Base-by-base conservation (phyloP, 2,113 vertebrate species). In the Siniperca knerii region DNA sequence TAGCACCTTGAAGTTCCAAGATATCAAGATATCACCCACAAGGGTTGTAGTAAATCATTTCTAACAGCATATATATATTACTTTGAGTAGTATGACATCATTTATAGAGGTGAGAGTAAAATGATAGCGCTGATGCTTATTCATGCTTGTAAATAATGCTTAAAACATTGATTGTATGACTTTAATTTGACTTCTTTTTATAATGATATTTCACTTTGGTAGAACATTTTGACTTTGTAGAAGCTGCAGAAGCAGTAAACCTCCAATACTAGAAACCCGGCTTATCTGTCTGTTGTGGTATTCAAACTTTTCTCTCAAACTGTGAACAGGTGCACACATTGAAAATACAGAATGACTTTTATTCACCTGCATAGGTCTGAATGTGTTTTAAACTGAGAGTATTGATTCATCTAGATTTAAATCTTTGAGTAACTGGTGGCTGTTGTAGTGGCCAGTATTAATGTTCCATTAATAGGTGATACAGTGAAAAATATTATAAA, bases 131-230 rank as follows among this genome's bases (percentile, higher is more conserved):
- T 75, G 42, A 82, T 67, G 37, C 23, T 77, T 89, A 76, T 61
- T 78, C 18, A 68, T 77, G 61, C 81, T 71, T 91, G 86, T 87
- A 79, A 77, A 90, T 91, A 77, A 57, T 77, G 83, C 60, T 60
- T 9, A 68, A 92, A 84, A 11, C n/a, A 11, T 85, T 62, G 65
- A 80, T 60, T 75, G 46, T 82, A 21, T 76, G 61, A 72, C 81
- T 79, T 85, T 86, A 73, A 60, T 87, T 84, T 83, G 25, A 78
- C 25, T 66, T 60, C 1, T 67, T 84, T 81, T 84, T 70, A 23
- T 68, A 29, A 50, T 57, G 13, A 69, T 77, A 68, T 87, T 89
- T 91, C 73, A 82, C 82, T 88, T 92, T 87, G 85, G 85, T 71
- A 29, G 79, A 88, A 84, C 9, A 69, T 77, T 74, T 75, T 72